These are phyloP conservation scores for Tuberolachnus salignus DNA, from an alignment of 2,888 invertebrate genomes.

Conservation along the genomic window DNA sequence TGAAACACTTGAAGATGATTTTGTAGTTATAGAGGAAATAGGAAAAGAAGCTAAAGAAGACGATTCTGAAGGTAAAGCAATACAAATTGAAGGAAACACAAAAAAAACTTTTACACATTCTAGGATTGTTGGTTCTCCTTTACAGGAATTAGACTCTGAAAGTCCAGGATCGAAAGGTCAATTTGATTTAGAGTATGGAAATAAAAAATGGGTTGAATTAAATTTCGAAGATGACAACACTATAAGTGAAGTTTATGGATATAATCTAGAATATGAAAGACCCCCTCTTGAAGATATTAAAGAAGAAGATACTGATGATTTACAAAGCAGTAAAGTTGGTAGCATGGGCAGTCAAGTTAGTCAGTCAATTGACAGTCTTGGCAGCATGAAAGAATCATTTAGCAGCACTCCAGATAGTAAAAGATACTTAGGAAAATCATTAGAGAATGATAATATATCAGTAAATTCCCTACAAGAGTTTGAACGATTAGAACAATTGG, in stretches of 20 bases:
- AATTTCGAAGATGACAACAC: constrained; percentile 78
- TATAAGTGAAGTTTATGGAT: constrained; percentile 69
- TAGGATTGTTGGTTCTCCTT: constrained; percentile 60
- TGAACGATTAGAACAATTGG: constrained; percentile 85
- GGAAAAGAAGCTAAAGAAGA: constrained; percentile 84
- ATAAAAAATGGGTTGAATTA: constrained; percentile 89
- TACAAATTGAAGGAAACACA: constrained; percentile 71
- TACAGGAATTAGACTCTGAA: constrained; percentile 61
- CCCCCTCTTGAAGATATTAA: constrained; percentile 89
- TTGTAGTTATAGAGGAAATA: constrained; percentile 86
- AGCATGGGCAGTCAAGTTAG: constrained; percentile 76
- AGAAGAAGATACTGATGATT: constrained; percentile 89
- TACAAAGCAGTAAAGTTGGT: constrained; percentile 75
- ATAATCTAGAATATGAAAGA: constrained; percentile 80
- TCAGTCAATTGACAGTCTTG: constrained; percentile 78
- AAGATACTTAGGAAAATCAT: constrained; percentile 78
- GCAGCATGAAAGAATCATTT: constrained; percentile 81
- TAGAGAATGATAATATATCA: constrained; percentile 91
- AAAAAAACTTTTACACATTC: constrained; percentile 74
- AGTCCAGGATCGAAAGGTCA: constrained; percentile 60
- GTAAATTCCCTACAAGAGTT: constrained; percentile 93
- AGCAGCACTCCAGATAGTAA: constrained; percentile 92
- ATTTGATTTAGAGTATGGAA: constrained; percentile 67
- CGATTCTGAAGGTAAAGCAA: constrained; percentile 82
- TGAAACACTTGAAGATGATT: constrained; percentile 79